Conservation (phyloP, 92 coral and sea anemone genomes). For the Chrysogorgia sp. region DNA sequence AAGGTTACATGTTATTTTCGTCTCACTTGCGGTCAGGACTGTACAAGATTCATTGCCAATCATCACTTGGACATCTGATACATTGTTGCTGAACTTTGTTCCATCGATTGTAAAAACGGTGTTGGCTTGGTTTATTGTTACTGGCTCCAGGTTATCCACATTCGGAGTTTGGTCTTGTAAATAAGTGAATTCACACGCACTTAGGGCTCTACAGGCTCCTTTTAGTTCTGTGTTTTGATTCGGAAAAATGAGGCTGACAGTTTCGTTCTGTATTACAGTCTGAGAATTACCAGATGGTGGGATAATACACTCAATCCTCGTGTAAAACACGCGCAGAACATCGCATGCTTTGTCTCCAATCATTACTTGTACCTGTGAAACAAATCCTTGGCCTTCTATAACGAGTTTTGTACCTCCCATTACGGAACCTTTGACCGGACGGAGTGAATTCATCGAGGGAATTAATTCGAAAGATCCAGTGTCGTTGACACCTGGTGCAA, state of each 20-base stretch:
- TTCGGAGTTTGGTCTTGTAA: constrained; percentile 61
- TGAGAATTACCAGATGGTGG: constrained; percentile 29
- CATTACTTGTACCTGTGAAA: constrained; percentile 20
- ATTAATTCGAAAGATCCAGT: constrained; percentile 60
- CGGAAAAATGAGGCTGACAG: constrained; percentile 31
- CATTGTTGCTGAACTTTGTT: constrained; percentile 54
- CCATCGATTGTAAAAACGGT: constrained; percentile 70
- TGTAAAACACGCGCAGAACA: constrained; percentile 38
- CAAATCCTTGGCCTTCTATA: constrained; percentile 73
- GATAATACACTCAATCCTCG: constrained; percentile 64
- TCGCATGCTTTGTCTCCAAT: constrained; percentile 59
- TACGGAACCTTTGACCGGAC: constrained; percentile 68
- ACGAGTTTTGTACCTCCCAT: constrained; percentile 68
- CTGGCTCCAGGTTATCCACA: constrained; percentile 68
- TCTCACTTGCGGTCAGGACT: constrained; percentile 59
- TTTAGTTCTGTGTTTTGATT: neutral
- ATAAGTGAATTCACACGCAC: constrained; percentile 59
- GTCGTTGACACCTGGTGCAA: constrained; percentile 41
- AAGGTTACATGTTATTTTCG: constrained; percentile 61
- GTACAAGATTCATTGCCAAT: constrained; percentile 65
- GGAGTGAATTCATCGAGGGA: constrained; percentile 61
- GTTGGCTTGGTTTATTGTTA: constrained; percentile 54
- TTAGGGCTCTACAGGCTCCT: constrained; percentile 51
- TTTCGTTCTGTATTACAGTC: constrained; percentile 41
- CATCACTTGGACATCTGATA: constrained; percentile 62